Evolutionary conservation across 2,797 vertebrate species (phyloP).

Genomic region (Echiichthys vipera): DNA sequence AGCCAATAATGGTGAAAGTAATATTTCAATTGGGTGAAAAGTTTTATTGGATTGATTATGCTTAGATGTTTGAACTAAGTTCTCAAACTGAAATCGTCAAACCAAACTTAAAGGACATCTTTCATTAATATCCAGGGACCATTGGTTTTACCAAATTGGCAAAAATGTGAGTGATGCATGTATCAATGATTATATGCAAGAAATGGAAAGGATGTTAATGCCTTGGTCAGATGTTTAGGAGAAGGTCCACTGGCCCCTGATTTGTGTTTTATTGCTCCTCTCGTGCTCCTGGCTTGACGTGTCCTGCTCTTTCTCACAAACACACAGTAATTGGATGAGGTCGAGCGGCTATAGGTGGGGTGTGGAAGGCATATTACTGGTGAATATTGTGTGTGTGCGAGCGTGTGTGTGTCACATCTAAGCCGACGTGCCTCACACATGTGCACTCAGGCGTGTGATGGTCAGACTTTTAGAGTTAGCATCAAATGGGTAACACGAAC

Average conservation of each 20-base stretch:
- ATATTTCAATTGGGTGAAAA: slow-evolving; percentile 74
- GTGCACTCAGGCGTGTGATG: slow-evolving; percentile 83
- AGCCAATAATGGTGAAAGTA: slow-evolving; percentile 74
- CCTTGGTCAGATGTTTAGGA: slow-evolving; percentile 79
- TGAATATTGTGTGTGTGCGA: slow-evolving; percentile 56
- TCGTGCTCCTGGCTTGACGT: slow-evolving; percentile 77
- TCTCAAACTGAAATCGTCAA: slow-evolving; percentile 48
- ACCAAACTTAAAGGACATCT: slow-evolving; percentile 43
- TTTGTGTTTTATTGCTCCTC: slow-evolving; percentile 79
- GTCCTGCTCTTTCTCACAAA: slow-evolving; percentile 87
- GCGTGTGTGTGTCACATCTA: slow-evolving; percentile 74
- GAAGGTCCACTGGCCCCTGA: slow-evolving; percentile 72
- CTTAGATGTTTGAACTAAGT: slow-evolving; percentile 58
- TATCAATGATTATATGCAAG: slow-evolving; percentile 60
- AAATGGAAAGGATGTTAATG: slow-evolving; percentile 70
- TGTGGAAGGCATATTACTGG: slow-evolving; percentile 75
- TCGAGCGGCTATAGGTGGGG: slow-evolving; percentile 73
- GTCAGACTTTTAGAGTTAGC: slow-evolving; percentile 82
- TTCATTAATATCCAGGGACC: slow-evolving; percentile 47
- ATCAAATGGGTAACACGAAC: slow-evolving; percentile 81
- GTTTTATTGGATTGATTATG: slow-evolving; percentile 73
- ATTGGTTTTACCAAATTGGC: slow-evolving; percentile 25
- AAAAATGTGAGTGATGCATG: slow-evolving; percentile 45
- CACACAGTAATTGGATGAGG: slow-evolving; percentile 86
- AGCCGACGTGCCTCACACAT: slow-evolving; percentile 82